A percentile compares a stretch with the other conserved stretches of the same genome.
Conservation (phyloP, 1,140 invertebrate genomes). For the Lepidostoma basale region DNA sequence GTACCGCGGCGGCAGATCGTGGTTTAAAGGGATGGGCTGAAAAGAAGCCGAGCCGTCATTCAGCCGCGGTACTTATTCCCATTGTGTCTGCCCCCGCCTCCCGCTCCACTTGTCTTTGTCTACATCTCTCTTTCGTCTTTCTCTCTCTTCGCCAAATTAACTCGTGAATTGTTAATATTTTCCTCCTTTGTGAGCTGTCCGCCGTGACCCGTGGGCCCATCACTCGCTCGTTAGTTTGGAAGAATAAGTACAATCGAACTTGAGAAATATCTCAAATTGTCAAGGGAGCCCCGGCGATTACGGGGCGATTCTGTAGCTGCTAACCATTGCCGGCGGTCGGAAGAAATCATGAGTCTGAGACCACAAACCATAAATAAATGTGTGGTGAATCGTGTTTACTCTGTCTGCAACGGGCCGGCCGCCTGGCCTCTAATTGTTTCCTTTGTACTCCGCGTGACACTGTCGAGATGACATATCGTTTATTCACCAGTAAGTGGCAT, state of each 20-base stretch:
- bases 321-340: too few species aligned
- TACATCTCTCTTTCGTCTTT: neutral
- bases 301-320: neutral
- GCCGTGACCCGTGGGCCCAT: neutral
- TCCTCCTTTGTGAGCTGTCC: constrained; percentile 1
- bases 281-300: neutral
- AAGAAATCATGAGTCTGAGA: too few species aligned
- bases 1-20: too few species aligned
- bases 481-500: too few species aligned
- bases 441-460: too few species aligned
- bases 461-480: too few species aligned
- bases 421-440: too few species aligned
- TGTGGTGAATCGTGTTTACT: too few species aligned
- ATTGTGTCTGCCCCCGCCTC: constrained; percentile 1
- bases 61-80: constrained; percentile 8
- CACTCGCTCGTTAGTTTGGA: neutral
- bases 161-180: constrained; percentile 22
- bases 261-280: constrained; percentile 4
- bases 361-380: too few species aligned
- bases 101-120: constrained; percentile 15
- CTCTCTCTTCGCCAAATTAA: constrained; percentile 19
- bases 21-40: too few species aligned
- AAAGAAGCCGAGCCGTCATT: neutral
- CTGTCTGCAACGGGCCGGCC: too few species aligned
- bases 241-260: neutral